A percentile compares a stretch with the other conserved stretches of the same genome.
phyloP scores from a whole-genome alignment of 2,797 vertebrate genomes.

The Myiotriccus ornatus region DNA sequence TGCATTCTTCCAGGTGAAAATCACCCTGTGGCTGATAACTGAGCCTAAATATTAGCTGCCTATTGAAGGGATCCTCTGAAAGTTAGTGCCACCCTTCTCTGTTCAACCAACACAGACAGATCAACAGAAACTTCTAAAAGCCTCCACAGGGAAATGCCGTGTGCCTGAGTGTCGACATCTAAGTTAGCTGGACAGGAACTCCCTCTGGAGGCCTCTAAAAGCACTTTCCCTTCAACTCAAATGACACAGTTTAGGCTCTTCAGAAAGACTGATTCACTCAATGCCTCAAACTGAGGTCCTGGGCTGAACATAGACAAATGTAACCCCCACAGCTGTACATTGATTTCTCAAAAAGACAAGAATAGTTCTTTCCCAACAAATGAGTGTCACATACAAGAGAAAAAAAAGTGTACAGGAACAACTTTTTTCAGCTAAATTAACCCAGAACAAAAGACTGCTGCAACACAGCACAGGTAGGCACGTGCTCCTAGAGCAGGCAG shows the following conservation, averaged over 20 bases:
- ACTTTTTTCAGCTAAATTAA: background rate
- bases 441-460: background rate
- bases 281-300: background rate
- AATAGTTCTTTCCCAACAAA: background rate
- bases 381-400: background rate
- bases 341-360: background rate
- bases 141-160: background rate
- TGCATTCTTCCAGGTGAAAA: background rate
- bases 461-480: background rate
- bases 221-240: background rate
- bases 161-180: background rate
- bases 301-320: background rate
- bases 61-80: background rate
- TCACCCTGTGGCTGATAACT: background rate
- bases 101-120: background rate
- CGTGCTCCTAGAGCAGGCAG: background rate
- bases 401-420: background rate
- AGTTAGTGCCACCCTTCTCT: background rate
- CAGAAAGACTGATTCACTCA: background rate
- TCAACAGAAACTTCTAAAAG: background rate
- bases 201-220: slow-evolving; percentile 45
- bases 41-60: background rate
- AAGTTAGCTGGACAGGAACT: slow-evolving; percentile 7
- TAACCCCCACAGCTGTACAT: background rate
- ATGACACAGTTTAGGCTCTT: background rate